Conservation (phyloP, 2,797 vertebrate species). For the Pampus argenteus region DNA sequence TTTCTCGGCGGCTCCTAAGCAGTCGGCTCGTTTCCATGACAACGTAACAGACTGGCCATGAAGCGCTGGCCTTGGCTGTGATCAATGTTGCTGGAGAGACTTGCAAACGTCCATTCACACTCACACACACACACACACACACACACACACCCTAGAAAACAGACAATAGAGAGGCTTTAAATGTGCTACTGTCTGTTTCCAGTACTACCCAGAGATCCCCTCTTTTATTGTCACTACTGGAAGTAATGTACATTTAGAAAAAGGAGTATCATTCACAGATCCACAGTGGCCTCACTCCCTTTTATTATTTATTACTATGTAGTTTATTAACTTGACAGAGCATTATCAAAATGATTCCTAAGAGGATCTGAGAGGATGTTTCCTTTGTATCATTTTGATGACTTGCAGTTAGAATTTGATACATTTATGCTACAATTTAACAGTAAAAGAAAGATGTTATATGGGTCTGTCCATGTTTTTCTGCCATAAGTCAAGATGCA, state of each 20-base stretch:
- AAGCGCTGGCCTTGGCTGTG: constrained; percentile 76
- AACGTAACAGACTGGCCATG: constrained; percentile 71
- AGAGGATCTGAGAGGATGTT: no score
- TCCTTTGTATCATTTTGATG: background rate
- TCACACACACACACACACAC: constrained; percentile 26
- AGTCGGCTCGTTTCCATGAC: constrained; percentile 80
- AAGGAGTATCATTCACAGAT: background rate
- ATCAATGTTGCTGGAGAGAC: constrained; percentile 68
- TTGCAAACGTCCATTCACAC: constrained; percentile 28
- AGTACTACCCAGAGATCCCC: constrained; percentile 17
- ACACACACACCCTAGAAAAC: constrained; percentile 16
- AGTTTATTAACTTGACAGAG: background rate
- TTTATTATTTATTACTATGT: background rate
- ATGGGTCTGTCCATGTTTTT: background rate
- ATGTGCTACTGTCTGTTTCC: constrained; percentile 36
- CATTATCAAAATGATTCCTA: no score
- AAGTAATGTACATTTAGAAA: constrained; percentile 24
- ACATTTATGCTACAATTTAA: background rate
- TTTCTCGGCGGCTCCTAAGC: constrained; percentile 74
- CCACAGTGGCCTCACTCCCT: background rate
- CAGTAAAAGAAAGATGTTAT: background rate
- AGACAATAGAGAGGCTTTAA: constrained; percentile 62
- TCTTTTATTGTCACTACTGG: background rate
- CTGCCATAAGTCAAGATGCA: background rate
- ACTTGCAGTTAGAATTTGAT: background rate